These are phyloP conservation scores for Parnassius orleans DNA, from an alignment of 2,888 invertebrate genomes.

Conservation along the genomic window DNA sequence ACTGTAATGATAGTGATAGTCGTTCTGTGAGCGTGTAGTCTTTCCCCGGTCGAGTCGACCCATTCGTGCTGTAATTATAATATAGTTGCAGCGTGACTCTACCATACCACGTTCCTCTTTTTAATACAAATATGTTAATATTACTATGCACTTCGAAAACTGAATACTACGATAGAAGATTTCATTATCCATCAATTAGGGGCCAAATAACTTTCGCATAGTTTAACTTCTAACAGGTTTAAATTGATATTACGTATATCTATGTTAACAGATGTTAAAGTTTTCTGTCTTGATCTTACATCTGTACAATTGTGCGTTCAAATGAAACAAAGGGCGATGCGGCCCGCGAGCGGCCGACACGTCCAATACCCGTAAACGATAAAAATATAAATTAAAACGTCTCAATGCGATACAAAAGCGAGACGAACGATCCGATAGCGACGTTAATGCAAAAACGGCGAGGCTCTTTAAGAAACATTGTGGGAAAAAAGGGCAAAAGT, in stretches of 20 bases:
- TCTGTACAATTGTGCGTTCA: slow-evolving; percentile 3
- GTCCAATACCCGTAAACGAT: slow-evolving; percentile 36
- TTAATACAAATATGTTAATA: too few species aligned
- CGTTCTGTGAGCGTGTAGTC: too few species aligned
- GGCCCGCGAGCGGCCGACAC: slow-evolving; percentile 31
- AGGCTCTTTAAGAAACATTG: slow-evolving; percentile 51
- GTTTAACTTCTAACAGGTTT: not conserved
- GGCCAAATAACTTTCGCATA: too few species aligned
- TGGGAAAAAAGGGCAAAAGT: slow-evolving; percentile 58
- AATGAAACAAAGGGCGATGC: slow-evolving; percentile 33
- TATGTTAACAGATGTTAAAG: slow-evolving; percentile 8
- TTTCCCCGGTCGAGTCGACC: too few species aligned
- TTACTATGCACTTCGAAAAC: too few species aligned
- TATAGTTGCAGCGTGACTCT: too few species aligned
- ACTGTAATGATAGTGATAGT: too few species aligned
- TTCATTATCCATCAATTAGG: too few species aligned
- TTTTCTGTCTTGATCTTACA: not conserved
- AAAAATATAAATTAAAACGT: slow-evolving; percentile 77
- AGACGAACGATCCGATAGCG: slow-evolving; percentile 59
- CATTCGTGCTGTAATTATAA: too few species aligned
- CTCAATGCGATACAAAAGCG: slow-evolving; percentile 54
- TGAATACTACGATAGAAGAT: too few species aligned
- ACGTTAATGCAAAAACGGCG: slow-evolving; percentile 59
- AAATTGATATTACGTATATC: slow-evolving; percentile 3
- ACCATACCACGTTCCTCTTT: too few species aligned